phyloP scores from a whole-genome alignment of 2,888 invertebrate species.

The Steinernema hermaphroditum region DNA sequence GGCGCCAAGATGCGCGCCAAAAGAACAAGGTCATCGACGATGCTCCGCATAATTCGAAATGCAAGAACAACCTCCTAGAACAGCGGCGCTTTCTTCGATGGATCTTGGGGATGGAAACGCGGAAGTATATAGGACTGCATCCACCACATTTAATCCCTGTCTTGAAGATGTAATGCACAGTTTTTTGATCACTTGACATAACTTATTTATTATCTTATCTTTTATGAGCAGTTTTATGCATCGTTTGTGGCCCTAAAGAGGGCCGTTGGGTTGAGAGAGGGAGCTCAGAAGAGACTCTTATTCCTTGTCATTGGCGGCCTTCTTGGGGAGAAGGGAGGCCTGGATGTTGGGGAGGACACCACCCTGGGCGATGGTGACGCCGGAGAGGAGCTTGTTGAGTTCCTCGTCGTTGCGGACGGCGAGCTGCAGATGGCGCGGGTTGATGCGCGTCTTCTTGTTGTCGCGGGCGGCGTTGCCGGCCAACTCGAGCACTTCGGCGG shows the following conservation, averaged over 20 bases:
- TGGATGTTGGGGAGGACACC: slow-evolving; percentile 73
- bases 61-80: too few species aligned
- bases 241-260: not conserved
- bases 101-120: too few species aligned
- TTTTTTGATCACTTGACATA: too few species aligned
- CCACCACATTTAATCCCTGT: too few species aligned
- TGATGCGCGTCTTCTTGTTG: slow-evolving; percentile 42
- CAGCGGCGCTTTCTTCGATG: too few species aligned
- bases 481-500: slow-evolving; percentile 69
- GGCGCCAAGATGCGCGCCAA: too few species aligned
- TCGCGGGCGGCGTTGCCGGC: slow-evolving; percentile 70
- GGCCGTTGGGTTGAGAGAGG: not conserved
- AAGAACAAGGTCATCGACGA: too few species aligned
- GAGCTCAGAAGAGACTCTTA: slow-evolving; percentile 29
- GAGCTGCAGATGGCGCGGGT: slow-evolving; percentile 68
- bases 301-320: slow-evolving; percentile 52
- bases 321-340: slow-evolving; percentile 58
- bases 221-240: too few species aligned
- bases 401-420: slow-evolving; percentile 71
- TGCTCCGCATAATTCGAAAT: too few species aligned
- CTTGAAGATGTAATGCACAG: too few species aligned
- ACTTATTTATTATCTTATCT: too few species aligned
- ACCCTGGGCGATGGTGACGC: slow-evolving; percentile 80
- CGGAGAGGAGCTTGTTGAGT: slow-evolving; percentile 76
- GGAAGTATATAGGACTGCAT: too few species aligned